Evolutionary conservation across 2,888 invertebrate genomes (phyloP).

Genomic region (Hololepta plana): DNA sequence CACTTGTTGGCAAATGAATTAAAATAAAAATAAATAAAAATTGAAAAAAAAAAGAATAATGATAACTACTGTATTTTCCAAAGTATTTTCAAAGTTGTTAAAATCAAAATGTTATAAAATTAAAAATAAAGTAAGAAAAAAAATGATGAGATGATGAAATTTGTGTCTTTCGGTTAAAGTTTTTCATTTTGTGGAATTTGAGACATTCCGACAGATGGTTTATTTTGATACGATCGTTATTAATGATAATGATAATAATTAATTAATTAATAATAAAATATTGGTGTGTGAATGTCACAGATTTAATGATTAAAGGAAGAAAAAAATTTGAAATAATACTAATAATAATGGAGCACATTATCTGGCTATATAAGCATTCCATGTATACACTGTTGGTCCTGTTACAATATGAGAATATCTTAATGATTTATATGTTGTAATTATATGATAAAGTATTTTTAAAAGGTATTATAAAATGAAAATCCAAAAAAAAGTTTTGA

Average conservation of each 20-base stretch:
- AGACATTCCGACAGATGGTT: constrained; percentile 22
- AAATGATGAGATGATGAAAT: no score
- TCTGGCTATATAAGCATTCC: constrained; percentile 27
- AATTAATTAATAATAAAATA: constrained; percentile 7
- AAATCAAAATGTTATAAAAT: constrained; percentile 24
- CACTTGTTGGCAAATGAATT: no score
- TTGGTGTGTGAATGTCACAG: constrained; percentile 18
- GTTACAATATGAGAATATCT: constrained; percentile 27
- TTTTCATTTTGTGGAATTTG: constrained; percentile 19
- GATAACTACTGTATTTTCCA: constrained; percentile 17
- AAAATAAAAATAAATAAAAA: background rate
- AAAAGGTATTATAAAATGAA: constrained; percentile 16
- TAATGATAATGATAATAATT: constrained; percentile 16
- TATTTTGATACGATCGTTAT: constrained; percentile 21
- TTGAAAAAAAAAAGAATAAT: constrained; percentile 3
- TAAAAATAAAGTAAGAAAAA: constrained; percentile 12
- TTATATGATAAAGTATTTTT: constrained; percentile 25
- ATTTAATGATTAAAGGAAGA: constrained; percentile 4
- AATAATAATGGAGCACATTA: constrained; percentile 28
- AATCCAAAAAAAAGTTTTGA: constrained; percentile 1
- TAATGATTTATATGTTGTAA: constrained; percentile 31
- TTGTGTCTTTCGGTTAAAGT: constrained; percentile 19
- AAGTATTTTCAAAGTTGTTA: constrained; percentile 29
- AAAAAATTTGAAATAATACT: background rate
- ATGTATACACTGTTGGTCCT: constrained; percentile 31